Conservation (phyloP, 2,797 vertebrate species). For the Rhinichthys osculus region DNA sequence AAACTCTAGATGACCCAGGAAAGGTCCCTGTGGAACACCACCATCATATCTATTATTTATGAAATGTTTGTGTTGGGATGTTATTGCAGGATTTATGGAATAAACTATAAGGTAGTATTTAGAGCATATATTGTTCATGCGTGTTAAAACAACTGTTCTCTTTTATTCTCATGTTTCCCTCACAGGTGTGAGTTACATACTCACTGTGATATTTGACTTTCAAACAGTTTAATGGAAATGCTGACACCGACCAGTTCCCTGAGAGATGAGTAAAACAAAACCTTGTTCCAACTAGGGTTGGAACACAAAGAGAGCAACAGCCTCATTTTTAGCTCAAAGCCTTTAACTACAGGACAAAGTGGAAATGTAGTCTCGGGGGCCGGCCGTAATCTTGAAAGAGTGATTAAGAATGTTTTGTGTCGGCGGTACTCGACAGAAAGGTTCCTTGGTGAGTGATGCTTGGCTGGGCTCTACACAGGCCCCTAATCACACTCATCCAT, state of each 20-base stretch:
- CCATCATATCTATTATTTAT: constrained; percentile 75
- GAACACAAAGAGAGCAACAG: constrained; percentile 43
- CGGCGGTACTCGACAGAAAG: constrained; percentile 28
- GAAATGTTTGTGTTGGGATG: constrained; percentile 38
- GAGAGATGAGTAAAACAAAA: constrained; percentile 32
- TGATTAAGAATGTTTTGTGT: constrained; percentile 39
- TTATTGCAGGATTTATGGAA: constrained; percentile 71
- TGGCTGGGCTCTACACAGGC: constrained; percentile 25
- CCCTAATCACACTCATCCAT: constrained; percentile 55
- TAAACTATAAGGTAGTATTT: constrained; percentile 55
- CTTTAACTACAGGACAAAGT: constrained; percentile 40
- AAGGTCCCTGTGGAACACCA: constrained; percentile 57
- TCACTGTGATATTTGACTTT: background rate
- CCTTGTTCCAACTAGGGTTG: background rate
- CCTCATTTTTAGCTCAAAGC: constrained; percentile 18
- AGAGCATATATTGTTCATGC: background rate
- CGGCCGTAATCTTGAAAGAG: constrained; percentile 17
- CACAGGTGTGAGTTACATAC: background rate
- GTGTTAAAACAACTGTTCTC: background rate
- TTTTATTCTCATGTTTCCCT: background rate
- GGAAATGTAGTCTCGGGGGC: constrained; percentile 29
- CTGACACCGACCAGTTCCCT: background rate
- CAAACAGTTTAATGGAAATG: constrained; percentile 4
- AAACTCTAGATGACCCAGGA: constrained; percentile 76
- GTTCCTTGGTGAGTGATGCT: constrained; percentile 43